phyloP scores from a whole-genome alignment of 2,797 vertebrate species.

The Thalassophryne amazonica region DNA sequence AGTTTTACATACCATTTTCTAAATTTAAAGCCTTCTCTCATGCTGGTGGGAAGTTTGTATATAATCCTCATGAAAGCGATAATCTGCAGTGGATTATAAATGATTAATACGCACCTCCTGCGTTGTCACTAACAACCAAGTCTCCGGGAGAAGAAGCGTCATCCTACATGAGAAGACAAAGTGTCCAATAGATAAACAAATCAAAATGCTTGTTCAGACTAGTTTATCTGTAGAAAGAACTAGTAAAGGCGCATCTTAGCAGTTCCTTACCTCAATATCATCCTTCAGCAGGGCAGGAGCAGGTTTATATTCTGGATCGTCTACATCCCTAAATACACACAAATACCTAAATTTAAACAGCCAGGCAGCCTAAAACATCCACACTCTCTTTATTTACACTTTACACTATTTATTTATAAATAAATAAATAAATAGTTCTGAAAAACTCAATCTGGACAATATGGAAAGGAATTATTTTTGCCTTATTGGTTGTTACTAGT shows the following conservation, averaged over 20 bases:
- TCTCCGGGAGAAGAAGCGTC: constrained; percentile 97
- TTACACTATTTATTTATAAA: too few species aligned
- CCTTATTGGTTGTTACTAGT: too few species aligned
- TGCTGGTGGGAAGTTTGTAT: neutral
- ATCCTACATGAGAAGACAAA: constrained; percentile 75
- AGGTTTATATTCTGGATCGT: constrained; percentile 98
- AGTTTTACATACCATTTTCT: neutral
- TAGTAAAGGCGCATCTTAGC: too few species aligned
- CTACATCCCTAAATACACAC: constrained; percentile 85
- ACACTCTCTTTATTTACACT: neutral
- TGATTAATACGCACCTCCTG: constrained; percentile 74
- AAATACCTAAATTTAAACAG: constrained; percentile 5
- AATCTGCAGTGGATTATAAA: constrained; percentile 24
- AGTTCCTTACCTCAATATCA: constrained; percentile 93
- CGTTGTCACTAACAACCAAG: constrained; percentile 90
- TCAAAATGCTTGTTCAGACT: too few species aligned
- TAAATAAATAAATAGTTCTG: too few species aligned
- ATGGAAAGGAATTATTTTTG: too few species aligned
- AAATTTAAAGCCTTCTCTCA: constrained; percentile 11
- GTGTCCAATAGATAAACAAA: constrained; percentile 1
- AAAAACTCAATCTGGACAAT: too few species aligned
- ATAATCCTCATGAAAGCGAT: neutral
- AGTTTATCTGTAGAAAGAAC: too few species aligned
- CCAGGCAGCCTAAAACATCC: neutral
- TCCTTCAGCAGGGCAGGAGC: constrained; percentile 95